Evolutionary conservation across 2,797 vertebrate genomes (phyloP).

Genomic region (Discoglossus pictus): DNA sequence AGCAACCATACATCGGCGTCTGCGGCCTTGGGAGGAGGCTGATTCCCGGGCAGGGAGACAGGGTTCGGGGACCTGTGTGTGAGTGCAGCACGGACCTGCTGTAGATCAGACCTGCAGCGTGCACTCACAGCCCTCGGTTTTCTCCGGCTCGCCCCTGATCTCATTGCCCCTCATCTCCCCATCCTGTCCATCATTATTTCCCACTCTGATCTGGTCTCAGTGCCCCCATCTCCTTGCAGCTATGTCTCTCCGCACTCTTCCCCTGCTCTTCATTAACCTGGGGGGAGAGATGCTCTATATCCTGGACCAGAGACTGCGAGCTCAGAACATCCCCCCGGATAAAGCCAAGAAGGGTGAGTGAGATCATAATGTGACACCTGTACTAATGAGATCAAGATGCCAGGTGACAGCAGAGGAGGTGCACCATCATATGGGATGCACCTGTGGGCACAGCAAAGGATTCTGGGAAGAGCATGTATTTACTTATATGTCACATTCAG

Average conservation of each 20-base stretch:
- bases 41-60: too few relatives aligned
- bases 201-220: neutral
- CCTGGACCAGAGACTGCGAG: constrained; percentile 92
- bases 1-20: constrained; percentile 69
- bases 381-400: too few relatives aligned
- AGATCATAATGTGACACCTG: neutral
- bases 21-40: constrained; percentile 33
- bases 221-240: neutral
- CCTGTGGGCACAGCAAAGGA: too few relatives aligned
- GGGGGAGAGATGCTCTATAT: constrained; percentile 98
- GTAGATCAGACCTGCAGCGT: neutral
- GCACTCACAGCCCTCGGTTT: too few relatives aligned
- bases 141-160: neutral
- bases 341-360: constrained; percentile 94
- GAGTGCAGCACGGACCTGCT: neutral
- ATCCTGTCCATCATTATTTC: neutral
- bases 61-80: neutral
- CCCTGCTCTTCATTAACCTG: constrained; percentile 94
- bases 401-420: too few relatives aligned
- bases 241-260: constrained; percentile 88
- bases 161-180: neutral
- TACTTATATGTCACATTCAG: neutral
- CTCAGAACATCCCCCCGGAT: constrained; percentile 91
- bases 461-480: neutral
- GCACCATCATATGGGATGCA: too few relatives aligned